These are phyloP conservation scores for Zelleria hepariella DNA, from an alignment of 2,888 invertebrate genomes.

Conservation along the genomic window DNA sequence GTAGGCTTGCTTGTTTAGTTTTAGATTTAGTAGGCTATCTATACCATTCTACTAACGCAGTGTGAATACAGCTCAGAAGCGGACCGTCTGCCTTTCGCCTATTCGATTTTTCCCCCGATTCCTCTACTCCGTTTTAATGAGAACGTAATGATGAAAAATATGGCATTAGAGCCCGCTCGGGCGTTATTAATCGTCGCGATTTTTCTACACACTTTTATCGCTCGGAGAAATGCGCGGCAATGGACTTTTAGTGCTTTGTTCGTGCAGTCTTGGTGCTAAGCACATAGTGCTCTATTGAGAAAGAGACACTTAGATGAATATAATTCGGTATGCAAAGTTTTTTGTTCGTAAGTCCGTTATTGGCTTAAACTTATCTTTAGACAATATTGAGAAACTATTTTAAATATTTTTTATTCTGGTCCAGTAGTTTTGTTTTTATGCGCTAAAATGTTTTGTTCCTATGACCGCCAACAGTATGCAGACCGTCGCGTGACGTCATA, in stretches of 20 bases:
- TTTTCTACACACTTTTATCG: slow-evolving; percentile 30
- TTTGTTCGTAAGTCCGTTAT: too few species aligned
- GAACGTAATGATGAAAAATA: slow-evolving; percentile 63
- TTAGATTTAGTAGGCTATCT: not conserved
- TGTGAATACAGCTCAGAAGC: not conserved
- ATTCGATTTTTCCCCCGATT: slow-evolving; percentile 28
- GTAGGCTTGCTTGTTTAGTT: not conserved
- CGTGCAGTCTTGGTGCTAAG: slow-evolving; percentile 17
- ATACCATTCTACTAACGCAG: not conserved
- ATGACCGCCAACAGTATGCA: too few species aligned
- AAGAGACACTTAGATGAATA: not conserved
- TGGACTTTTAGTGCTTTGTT: slow-evolving; percentile 25
- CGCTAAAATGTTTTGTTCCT: too few species aligned
- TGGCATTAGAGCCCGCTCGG: slow-evolving; percentile 37
- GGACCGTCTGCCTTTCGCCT: slow-evolving; percentile 19
- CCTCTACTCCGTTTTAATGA: slow-evolving; percentile 49
- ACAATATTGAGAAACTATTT: too few species aligned
- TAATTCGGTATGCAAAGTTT: not conserved
- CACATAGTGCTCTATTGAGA: not conserved
- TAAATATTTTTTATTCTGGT: too few species aligned
- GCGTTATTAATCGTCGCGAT: slow-evolving; percentile 42
- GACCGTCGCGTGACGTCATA: too few species aligned
- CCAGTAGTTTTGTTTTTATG: too few species aligned
- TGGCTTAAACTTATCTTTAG: too few species aligned
- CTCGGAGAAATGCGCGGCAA: slow-evolving; percentile 11